phyloP scores from a whole-genome alignment of 2,113 vertebrate genomes.

The Notechis scutatus region DNA sequence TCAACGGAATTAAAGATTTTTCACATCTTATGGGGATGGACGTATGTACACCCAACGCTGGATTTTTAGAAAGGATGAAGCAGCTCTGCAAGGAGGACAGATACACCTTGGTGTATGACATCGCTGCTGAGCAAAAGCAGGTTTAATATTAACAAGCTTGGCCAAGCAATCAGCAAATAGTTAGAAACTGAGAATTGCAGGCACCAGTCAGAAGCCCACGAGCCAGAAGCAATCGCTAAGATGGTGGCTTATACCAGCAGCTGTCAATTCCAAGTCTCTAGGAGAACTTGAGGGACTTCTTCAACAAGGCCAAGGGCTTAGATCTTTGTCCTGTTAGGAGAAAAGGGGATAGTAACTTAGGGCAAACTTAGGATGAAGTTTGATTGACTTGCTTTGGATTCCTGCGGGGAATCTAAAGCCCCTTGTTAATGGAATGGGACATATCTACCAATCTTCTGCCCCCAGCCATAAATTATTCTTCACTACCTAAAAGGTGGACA shows the following conservation, averaged over 20 bases:
- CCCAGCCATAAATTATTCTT: background rate
- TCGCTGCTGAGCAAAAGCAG: background rate
- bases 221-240: background rate
- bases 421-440: background rate
- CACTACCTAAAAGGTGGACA: background rate
- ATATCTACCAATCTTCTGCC: background rate
- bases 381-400: background rate
- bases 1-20: background rate
- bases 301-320: slow-evolving; percentile 1
- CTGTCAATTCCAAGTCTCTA: background rate
- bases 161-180: background rate
- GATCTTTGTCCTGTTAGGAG: background rate
- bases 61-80: background rate
- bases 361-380: background rate
- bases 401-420: background rate
- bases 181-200: background rate
- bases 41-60: background rate
- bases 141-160: background rate
- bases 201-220: background rate
- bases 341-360: background rate
- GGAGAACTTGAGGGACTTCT: slow-evolving; percentile 20
- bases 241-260: slow-evolving; percentile 7
- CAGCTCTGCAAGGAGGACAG: background rate
- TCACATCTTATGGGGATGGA: background rate
- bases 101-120: background rate